Evolutionary conservation across 2,113 vertebrate genomes (phyloP).

Genomic region (Thalassoma bifasciatum): DNA sequence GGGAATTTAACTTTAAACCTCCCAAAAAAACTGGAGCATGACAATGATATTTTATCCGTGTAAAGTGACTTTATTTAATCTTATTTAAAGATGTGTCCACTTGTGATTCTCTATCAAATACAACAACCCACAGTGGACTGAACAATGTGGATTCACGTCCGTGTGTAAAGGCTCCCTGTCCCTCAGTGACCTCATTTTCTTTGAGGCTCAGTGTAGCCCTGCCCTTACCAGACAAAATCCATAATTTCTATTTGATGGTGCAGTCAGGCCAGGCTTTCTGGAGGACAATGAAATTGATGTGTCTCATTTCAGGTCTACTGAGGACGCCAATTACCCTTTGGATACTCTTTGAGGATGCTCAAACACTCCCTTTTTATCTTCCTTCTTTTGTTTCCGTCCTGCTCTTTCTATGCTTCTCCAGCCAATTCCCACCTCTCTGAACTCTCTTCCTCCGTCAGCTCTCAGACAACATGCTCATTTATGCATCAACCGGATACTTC

Average conservation of each 20-base stretch:
- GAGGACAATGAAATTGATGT: constrained; percentile 81
- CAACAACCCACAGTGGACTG: constrained; percentile 15
- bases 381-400: constrained; percentile 35
- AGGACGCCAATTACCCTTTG: constrained; percentile 81
- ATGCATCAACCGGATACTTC: not conserved
- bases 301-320: constrained; percentile 79
- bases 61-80: too few relatives aligned
- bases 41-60: not conserved
- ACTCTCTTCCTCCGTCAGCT: not conserved
- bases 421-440: constrained; percentile 5
- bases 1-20: not conserved
- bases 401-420: constrained; percentile 10
- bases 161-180: constrained; percentile 41
- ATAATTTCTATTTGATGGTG: constrained; percentile 83
- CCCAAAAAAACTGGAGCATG: not conserved
- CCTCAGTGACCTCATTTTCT: constrained; percentile 77
- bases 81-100: not conserved
- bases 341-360: constrained; percentile 73
- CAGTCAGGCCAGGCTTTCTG: constrained; percentile 70
- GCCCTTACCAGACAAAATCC: constrained; percentile 82
- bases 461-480: constrained; percentile 11
- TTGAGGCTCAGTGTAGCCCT: constrained; percentile 58
- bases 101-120: not conserved
- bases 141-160: constrained; percentile 26
- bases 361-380: constrained; percentile 46